Conservation (phyloP, 1,140 invertebrate species). For the Globodera ellingtonae region DNA sequence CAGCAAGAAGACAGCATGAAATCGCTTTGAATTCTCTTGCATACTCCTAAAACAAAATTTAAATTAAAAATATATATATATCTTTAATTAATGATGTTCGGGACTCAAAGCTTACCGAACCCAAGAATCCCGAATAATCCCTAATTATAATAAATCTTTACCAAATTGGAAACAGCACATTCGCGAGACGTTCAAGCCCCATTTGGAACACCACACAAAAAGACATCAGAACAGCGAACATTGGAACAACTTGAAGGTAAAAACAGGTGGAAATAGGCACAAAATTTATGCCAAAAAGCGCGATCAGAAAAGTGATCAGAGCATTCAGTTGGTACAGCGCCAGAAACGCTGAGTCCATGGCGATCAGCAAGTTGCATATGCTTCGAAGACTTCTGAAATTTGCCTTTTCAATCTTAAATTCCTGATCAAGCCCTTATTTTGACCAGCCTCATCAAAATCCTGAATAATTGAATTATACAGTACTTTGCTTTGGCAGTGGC, state of each 20-base stretch:
- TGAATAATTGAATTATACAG: too few species aligned
- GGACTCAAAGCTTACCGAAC: too few species aligned
- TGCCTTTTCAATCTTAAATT: not conserved
- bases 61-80: not conserved
- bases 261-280: not conserved
- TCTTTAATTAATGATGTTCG: too few species aligned
- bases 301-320: not conserved
- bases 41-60: not conserved
- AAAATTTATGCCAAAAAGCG: not conserved
- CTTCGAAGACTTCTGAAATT: not conserved
- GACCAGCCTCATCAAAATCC: too few species aligned
- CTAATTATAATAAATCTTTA: too few species aligned
- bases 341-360: not conserved
- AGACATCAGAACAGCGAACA: not conserved
- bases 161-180: not conserved
- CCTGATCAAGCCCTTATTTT: too few species aligned
- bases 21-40: not conserved
- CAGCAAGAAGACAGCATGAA: not conserved
- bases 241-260: not conserved
- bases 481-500: not conserved
- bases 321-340: not conserved
- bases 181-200: not conserved
- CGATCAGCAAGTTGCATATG: not conserved
- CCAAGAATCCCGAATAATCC: too few species aligned
- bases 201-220: conserved; percentile 6